Evolutionary conservation across 92 coral and sea anemone species (phyloP).

Genomic region (Metridium senile): DNA sequence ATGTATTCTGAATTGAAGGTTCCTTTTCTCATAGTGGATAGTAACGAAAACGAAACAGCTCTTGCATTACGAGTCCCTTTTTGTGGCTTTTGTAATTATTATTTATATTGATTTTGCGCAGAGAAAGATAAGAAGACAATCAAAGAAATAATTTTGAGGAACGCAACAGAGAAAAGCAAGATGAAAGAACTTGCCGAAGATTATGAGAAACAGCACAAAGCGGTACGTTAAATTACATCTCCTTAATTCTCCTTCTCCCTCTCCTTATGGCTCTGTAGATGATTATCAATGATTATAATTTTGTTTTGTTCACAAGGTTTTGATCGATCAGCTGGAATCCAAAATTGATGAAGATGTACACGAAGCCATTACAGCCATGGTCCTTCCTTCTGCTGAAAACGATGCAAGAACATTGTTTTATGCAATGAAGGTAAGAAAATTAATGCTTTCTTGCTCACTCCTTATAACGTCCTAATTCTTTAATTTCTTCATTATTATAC

Average conservation of each 20-base stretch:
- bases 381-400: slow-evolving; percentile 48
- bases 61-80: too few relatives aligned
- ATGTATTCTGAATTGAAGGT: too few relatives aligned
- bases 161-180: slow-evolving; percentile 66
- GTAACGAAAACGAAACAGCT: too few relatives aligned
- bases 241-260: too few relatives aligned
- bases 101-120: too few relatives aligned
- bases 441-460: background rate
- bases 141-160: slow-evolving; percentile 63
- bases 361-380: slow-evolving; percentile 65
- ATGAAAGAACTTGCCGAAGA: slow-evolving; percentile 57
- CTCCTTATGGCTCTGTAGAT: too few relatives aligned
- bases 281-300: background rate
- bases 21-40: too few relatives aligned
- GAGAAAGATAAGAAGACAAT: slow-evolving; percentile 73
- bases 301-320: slow-evolving; percentile 48
- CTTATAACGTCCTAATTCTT: background rate
- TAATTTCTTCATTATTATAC: background rate
- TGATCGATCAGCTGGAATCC: slow-evolving; percentile 75
- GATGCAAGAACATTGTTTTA: slow-evolving; percentile 75
- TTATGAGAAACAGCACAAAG: slow-evolving; percentile 67
- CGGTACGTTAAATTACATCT: slow-evolving; percentile 30
- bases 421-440: slow-evolving; percentile 79
- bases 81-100: too few relatives aligned
- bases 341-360: slow-evolving; percentile 79